Evolutionary conservation across 2,888 invertebrate genomes (phyloP).

Genomic region (Drosophila bunnanda): DNA sequence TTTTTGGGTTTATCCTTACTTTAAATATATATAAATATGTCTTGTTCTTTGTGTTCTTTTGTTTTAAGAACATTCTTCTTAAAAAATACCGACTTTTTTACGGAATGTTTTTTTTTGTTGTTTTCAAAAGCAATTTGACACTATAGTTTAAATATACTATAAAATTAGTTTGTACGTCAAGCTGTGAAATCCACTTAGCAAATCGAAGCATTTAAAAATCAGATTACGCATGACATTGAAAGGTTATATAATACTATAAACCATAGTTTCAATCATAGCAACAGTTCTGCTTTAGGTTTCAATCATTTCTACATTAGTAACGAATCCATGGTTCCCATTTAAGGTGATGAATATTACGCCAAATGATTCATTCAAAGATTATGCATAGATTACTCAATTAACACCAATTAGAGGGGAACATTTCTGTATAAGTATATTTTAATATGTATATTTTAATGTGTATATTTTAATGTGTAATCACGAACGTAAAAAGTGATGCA

Average conservation of each 20-base stretch:
- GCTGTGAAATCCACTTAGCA: constrained; percentile 4
- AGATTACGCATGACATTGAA: neutral
- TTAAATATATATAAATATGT: neutral
- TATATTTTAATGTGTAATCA: constrained; percentile 28
- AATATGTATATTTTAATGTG: neutral
- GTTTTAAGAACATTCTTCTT: no score
- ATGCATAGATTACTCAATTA: constrained; percentile 46
- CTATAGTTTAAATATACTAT: neutral
- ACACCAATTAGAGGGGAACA: constrained; percentile 27
- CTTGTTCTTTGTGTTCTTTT: neutral
- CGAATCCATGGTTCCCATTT: constrained; percentile 8
- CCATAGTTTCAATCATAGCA: neutral
- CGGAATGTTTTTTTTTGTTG: no score
- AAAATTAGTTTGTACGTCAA: neutral
- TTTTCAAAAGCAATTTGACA: neutral
- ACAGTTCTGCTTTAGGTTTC: neutral
- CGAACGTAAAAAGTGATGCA: constrained; percentile 30
- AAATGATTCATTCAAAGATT: constrained; percentile 34
- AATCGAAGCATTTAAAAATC: constrained; percentile 1
- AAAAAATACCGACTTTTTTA: no score
- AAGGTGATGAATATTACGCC: constrained; percentile 26
- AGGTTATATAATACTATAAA: constrained; percentile 1
- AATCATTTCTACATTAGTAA: constrained; percentile 14
- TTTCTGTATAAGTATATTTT: neutral
- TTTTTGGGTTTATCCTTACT: constrained; percentile 10